Evolutionary conservation across 2,888 invertebrate genomes (phyloP), one percentile per base, ranked within the genome.

Genomic region (Chymomyza procnemis): DNA sequence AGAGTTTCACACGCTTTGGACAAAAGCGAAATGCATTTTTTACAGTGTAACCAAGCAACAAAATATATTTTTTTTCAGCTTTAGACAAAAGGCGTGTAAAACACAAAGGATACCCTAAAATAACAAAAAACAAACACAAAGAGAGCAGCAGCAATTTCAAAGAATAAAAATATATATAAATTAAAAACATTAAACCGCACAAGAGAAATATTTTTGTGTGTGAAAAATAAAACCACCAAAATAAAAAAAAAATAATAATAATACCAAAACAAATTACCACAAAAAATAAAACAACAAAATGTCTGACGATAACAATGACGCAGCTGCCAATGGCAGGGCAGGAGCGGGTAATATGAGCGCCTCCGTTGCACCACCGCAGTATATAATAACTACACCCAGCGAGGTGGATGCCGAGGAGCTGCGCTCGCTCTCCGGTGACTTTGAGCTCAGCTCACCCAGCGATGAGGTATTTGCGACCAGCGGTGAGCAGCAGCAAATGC

Each of bases 371-470:
- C 88, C 90, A 59, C 90, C 91, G 3, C 89, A 90, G 50, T 90
- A 91, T 66, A 90, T 91, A 55, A 88, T 91, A 66, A 91, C 91
- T 22, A 90, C 90, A 12, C 91, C 91, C 34, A 90, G 91, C 69
- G 91, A 91, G 65, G 88, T 81, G 47, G 90, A 90, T 65, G 80
- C 88, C n/a, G 91, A 90, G 0, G 89, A 88, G 68, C 79, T 87
- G 47, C 88, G 88, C 22, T 83, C 86, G 4, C 69, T 88, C 54
- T 83, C 79, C 1, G 48, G 14, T 12, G 87, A 85, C 4, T 16
- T 83, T 50, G 86, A 86, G 61, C 66, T 75, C 14, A 75, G 79
- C 26, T 71, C 78, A 0, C 78, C 80, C 1, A 69, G 72, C 30
- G 80, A 79, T 21, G 72, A 83, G 12, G 73, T 80, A 34, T 73